phyloP scores from a whole-genome alignment of 2,113 vertebrate genomes.

The Cyanoderma ruficeps region DNA sequence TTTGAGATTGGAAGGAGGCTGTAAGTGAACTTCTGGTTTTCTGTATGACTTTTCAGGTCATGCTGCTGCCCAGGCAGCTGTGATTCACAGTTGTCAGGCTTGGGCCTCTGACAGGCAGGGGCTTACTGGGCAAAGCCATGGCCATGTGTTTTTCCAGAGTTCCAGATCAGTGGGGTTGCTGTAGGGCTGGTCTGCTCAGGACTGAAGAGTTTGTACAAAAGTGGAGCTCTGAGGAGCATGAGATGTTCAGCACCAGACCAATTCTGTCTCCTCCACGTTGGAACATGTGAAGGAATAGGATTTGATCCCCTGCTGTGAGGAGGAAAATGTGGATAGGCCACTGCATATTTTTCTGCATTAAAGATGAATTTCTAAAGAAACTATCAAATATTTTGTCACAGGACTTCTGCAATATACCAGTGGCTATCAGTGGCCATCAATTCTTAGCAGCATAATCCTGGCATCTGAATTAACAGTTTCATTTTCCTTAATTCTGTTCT shows the following conservation, averaged over 20 bases:
- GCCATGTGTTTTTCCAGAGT: neutral
- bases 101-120: neutral
- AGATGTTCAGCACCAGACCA: neutral
- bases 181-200: neutral
- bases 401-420: neutral
- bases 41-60: neutral
- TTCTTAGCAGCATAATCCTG: neutral
- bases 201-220: neutral
- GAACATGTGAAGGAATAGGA: neutral
- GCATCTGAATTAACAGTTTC: conserved; percentile 2
- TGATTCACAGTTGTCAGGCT: neutral
- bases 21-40: accelerated
- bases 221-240: neutral
- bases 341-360: neutral
- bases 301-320: neutral
- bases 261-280: neutral
- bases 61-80: neutral
- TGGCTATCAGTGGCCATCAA: neutral
- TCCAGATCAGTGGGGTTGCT: neutral
- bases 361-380: neutral
- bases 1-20: neutral
- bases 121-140: neutral
- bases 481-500: conserved; percentile 15
- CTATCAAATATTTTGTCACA: neutral
- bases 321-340: neutral